phyloP scores from a whole-genome alignment of 64 coral and sea anemone genomes.

The Dendronephthya gigantea region DNA sequence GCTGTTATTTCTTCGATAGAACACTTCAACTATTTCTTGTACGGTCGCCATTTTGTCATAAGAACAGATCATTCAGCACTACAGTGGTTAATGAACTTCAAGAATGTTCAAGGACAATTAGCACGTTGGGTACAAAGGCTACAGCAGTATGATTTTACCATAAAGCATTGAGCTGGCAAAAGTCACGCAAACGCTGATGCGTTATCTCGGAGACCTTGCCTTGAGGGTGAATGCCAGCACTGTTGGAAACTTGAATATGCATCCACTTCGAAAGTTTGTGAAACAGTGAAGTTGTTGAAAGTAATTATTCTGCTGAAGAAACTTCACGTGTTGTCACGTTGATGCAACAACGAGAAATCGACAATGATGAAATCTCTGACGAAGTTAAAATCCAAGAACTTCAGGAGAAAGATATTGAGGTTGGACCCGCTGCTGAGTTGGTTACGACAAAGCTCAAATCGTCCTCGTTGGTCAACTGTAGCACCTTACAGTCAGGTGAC shows the following conservation, averaged over 20 bases:
- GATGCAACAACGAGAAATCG: neutral
- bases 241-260: neutral
- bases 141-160: neutral
- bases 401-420: neutral
- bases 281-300: neutral
- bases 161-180: neutral
- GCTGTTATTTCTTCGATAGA: neutral
- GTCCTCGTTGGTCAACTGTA: neutral
- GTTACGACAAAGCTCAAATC: neutral
- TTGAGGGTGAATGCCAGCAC: neutral
- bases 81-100: neutral
- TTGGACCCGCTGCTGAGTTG: neutral
- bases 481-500: neutral
- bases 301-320: neutral
- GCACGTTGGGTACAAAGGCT: neutral
- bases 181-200: neutral
- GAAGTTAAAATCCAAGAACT: neutral
- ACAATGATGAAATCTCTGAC: neutral
- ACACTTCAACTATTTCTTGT: neutral
- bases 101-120: neutral
- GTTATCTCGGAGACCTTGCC: neutral
- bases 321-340: neutral
- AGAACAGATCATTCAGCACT: neutral
- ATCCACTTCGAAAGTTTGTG: neutral
- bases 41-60: neutral